Evolutionary conservation across 2,113 vertebrate genomes (phyloP), one percentile per base, ranked within the genome.

Genomic region (Cisticola juncidis): DNA sequence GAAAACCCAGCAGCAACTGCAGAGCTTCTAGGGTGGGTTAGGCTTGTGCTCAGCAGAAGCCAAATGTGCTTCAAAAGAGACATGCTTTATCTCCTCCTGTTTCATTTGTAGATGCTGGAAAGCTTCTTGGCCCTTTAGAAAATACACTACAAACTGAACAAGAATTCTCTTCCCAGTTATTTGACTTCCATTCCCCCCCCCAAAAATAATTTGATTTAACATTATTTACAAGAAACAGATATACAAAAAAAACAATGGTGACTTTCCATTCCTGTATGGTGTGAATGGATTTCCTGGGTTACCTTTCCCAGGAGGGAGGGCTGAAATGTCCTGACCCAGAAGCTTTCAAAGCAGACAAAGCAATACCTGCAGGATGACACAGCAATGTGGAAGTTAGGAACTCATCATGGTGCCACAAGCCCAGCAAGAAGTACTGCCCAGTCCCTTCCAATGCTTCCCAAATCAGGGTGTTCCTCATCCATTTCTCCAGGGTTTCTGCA

Each of bases 321-420:
- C 53, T 60, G 79, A 47, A 81, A 42, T 50, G 51, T 24, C 40
- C 86, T 7, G 14, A 54, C 14, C 6, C 58, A 76, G n/a, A 64
- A 83, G 40, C 38, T 66, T 56, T 18, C 0, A 5, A 44, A 66
- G 45, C 51, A 86, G 31, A 28, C 11, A 58, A 8, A 66, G 26
- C 5, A 40, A 64, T 5, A 21, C 14, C 26, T 70, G 54, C 29
- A 61, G 72, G 69, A 66, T 28, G 58, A 66, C 53, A 74, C 13
- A 16, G 45, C 1, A 12, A 70, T 0, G 0, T 12, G 22, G 60
- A 69, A 84, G 38, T 40, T 31, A 50, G 1, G 20, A 76, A 54
- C 47, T 6, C 47, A 20, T 61, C 23, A 9, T 23, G 70, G 44
- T 79, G 62, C 65, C 66, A 56, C 56, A 38, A 8, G 12, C 25